Evolutionary conservation across 2,113 vertebrate genomes (phyloP).

Genomic region (Lepus americanus): DNA sequence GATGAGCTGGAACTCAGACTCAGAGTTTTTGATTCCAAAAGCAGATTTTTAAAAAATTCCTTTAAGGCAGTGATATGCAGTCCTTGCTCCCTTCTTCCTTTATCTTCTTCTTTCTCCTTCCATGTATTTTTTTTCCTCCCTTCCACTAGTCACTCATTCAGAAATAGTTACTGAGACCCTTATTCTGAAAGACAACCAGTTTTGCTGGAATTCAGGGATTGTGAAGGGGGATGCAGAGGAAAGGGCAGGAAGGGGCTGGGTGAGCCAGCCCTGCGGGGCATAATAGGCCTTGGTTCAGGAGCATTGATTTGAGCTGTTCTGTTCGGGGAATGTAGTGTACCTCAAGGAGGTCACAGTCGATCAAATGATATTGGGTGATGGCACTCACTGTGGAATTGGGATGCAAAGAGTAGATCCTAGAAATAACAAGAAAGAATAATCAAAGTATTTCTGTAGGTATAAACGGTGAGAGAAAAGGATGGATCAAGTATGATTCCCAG

Average conservation of each 20-base stretch:
- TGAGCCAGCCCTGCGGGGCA: no score
- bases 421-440: background rate
- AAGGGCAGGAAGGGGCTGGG: no score
- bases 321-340: background rate
- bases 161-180: background rate
- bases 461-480: background rate
- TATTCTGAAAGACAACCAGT: background rate
- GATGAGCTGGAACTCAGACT: background rate
- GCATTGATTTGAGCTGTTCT: background rate
- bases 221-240: background rate
- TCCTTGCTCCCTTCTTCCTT: background rate
- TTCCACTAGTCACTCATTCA: background rate
- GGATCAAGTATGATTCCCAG: background rate
- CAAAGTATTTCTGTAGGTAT: background rate
- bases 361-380: background rate
- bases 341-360: no score
- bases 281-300: no score
- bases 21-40: background rate
- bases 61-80: background rate
- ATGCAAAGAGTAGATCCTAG: background rate
- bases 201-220: background rate
- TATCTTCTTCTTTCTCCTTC: background rate
- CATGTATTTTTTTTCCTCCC: accelerated
- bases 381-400: background rate
- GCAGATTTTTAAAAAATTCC: background rate